Conservation (phyloP, 2,888 invertebrate species). For the Palloptera scutellata region DNA sequence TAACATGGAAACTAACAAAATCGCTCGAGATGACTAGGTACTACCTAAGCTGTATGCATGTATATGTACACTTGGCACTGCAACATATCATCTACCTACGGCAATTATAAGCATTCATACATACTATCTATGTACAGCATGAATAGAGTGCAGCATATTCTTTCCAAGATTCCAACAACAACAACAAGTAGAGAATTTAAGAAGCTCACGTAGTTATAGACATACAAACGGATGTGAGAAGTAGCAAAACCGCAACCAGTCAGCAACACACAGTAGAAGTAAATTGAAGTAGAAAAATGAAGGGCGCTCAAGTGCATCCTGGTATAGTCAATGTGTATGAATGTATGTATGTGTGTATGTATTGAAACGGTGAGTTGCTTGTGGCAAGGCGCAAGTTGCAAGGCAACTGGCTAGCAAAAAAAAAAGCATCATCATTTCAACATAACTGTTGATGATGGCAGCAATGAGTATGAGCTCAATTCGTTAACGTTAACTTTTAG, state of each 20-base stretch:
- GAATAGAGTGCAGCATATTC: neutral
- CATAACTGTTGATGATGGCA: neutral
- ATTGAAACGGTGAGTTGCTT: too few relatives aligned
- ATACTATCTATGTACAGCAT: neutral
- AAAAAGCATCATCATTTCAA: neutral
- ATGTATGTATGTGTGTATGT: neutral
- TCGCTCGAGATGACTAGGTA: too few relatives aligned
- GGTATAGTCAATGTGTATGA: neutral
- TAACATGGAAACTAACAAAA: too few relatives aligned
- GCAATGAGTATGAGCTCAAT: too few relatives aligned
- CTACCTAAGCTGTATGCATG: too few relatives aligned
- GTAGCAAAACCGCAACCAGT: constrained; percentile 11
- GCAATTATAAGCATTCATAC: too few relatives aligned
- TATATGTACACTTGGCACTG: too few relatives aligned
- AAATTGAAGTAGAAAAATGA: constrained; percentile 5
- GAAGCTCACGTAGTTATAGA: too few relatives aligned
- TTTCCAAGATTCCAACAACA: neutral
- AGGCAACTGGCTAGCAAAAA: neutral
- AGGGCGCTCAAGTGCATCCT: constrained; percentile 16
- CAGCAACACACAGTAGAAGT: neutral
- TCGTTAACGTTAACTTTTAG: too few relatives aligned
- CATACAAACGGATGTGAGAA: neutral
- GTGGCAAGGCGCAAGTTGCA: neutral
- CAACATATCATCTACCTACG: too few relatives aligned
- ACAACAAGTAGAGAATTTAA: constrained; percentile 1